A percentile compares a stretch with the other conserved stretches of the same genome.
These are phyloP conservation scores for Harlomillsia oculata DNA, from an alignment of 1,140 invertebrate genomes.

Conservation along the genomic window DNA sequence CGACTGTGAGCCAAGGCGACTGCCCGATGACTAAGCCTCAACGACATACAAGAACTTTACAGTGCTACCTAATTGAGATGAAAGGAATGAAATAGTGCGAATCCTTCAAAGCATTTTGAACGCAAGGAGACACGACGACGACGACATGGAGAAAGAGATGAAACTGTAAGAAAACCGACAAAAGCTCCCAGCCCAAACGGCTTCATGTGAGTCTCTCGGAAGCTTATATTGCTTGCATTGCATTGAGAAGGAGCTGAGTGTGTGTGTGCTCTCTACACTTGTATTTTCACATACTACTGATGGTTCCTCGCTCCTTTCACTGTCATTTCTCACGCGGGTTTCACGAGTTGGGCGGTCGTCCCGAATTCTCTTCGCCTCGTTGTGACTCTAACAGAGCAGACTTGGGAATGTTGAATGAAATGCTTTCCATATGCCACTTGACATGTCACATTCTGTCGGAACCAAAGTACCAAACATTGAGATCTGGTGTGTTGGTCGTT, in stretches of 20 bases:
- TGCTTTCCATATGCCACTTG: too few relatives aligned
- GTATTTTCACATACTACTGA: too few relatives aligned
- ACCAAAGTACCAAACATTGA: too few relatives aligned
- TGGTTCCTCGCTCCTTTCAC: too few relatives aligned
- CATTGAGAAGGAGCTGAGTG: not conserved
- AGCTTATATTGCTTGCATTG: not conserved
- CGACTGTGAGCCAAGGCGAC: not conserved
- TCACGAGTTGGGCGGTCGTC: too few relatives aligned
- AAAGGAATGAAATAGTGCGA: slow-evolving; percentile 34
- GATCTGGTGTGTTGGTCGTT: too few relatives aligned
- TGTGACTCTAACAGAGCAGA: slow-evolving; percentile 14
- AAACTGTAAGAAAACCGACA: slow-evolving; percentile 23
- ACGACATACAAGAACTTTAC: too few relatives aligned
- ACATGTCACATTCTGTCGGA: too few relatives aligned
- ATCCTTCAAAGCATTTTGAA: slow-evolving; percentile 16
- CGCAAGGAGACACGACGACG: too few relatives aligned
- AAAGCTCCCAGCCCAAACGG: slow-evolving; percentile 11
- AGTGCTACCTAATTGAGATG: slow-evolving; percentile 28
- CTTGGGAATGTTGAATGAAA: slow-evolving; percentile 19
- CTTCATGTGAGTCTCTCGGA: not conserved
- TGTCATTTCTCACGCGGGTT: too few relatives aligned
- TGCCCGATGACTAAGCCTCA: not conserved
- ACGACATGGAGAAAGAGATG: slow-evolving; percentile 18
- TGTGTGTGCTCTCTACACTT: too few relatives aligned
- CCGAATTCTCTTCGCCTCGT: slow-evolving; percentile 21